phyloP scores from a whole-genome alignment of 2,888 invertebrate genomes.

The Boloria selene region DNA sequence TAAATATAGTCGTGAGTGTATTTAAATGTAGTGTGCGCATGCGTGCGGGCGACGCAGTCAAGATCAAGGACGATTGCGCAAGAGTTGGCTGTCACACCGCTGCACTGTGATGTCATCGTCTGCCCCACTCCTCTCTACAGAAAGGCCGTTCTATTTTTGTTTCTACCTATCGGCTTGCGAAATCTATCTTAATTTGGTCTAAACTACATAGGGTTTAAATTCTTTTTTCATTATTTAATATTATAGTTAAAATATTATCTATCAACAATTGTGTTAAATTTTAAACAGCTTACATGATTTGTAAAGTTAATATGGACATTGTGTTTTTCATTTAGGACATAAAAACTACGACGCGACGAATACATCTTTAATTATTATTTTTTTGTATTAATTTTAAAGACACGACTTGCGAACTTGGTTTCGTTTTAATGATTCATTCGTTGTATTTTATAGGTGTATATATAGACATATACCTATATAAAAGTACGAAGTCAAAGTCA shows the following conservation, averaged over 20 bases:
- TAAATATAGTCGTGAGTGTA: constrained; percentile 73
- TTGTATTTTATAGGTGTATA: no score
- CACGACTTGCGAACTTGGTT: no score
- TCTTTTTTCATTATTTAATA: neutral
- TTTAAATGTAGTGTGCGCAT: constrained; percentile 64
- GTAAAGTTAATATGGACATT: no score
- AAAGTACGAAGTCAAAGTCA: no score
- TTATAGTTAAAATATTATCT: no score
- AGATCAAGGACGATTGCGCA: constrained; percentile 83
- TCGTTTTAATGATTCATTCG: no score
- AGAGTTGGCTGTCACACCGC: constrained; percentile 78
- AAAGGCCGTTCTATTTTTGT: constrained; percentile 76
- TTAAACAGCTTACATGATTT: no score
- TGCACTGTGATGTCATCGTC: constrained; percentile 81
- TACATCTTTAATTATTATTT: no score
- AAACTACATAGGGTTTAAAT: constrained; percentile 10
- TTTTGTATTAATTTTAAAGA: no score
- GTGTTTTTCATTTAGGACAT: no score
- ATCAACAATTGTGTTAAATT: neutral
- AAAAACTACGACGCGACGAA: no score
- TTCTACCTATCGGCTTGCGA: constrained; percentile 46
- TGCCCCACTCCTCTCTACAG: constrained; percentile 53
- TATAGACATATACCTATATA: no score
- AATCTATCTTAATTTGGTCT: constrained; percentile 31
- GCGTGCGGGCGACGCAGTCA: constrained; percentile 81